A percentile compares a stretch with the other conserved stretches of the same genome.
Evolutionary conservation across 2,113 vertebrate genomes (phyloP).

Genomic region (Heliornis fulica): DNA sequence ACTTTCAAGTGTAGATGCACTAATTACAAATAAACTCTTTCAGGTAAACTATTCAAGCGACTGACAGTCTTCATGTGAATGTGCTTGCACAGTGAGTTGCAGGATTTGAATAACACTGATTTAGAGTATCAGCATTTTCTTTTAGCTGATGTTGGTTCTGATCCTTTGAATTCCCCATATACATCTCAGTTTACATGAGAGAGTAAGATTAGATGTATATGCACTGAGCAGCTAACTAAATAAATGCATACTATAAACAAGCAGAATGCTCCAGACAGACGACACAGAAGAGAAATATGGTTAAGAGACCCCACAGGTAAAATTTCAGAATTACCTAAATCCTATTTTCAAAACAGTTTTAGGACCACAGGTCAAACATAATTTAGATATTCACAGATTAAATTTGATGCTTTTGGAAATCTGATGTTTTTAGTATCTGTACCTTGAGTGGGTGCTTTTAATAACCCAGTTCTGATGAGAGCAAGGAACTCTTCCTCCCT

Average conservation of each 20-base stretch:
- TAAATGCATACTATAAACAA: background rate
- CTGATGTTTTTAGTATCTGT: rapidly evolving
- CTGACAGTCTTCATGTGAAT: background rate
- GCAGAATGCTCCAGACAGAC: background rate
- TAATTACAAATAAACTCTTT: background rate
- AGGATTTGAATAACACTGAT: background rate
- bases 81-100: background rate
- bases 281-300: background rate
- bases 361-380: background rate
- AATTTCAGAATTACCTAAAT: background rate
- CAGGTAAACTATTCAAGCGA: background rate
- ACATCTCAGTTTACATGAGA: background rate
- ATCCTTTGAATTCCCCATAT: background rate
- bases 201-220: background rate
- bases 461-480: background rate
- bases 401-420: background rate
- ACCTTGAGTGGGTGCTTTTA: background rate
- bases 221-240: background rate
- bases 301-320: background rate
- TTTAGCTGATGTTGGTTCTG: background rate
- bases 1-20: background rate
- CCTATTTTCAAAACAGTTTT: background rate
- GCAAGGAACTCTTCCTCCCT: background rate
- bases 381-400: background rate
- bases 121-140: background rate